A percentile compares a stretch with the other conserved stretches of the same genome.
Conservation (phyloP, 2,797 vertebrate species). For the Gallinago solitaria region DNA sequence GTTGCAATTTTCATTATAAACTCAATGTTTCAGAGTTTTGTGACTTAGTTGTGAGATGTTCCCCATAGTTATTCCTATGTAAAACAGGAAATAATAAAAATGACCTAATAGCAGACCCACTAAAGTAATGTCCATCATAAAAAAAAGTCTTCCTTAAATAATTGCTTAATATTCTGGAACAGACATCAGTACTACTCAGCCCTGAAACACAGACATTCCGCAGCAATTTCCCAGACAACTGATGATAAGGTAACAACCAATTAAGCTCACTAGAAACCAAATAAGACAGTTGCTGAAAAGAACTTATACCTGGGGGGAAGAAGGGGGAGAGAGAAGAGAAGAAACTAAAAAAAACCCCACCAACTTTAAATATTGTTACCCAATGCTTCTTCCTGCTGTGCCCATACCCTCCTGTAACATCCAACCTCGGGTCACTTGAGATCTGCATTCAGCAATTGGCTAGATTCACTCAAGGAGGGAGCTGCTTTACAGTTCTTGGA, state of each 20-base stretch:
- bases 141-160: background rate
- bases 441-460: background rate
- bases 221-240: background rate
- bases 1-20: background rate
- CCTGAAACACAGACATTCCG: background rate
- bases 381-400: background rate
- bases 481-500: background rate
- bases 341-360: background rate
- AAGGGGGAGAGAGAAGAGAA: too few relatives aligned
- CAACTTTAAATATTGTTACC: background rate
- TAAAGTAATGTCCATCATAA: background rate
- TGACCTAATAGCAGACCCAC: background rate
- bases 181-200: background rate
- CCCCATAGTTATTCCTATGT: background rate
- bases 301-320: background rate
- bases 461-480: background rate
- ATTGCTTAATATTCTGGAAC: background rate
- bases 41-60: background rate
- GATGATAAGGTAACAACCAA: background rate
- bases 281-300: background rate
- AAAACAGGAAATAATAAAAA: background rate
- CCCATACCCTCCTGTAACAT: background rate
- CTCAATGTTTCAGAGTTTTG: background rate
- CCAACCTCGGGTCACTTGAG: background rate
- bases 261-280: background rate